Evolutionary conservation across 2,888 invertebrate genomes (phyloP), one percentile per base, ranked within the genome.

Genomic region (Lasioglossum pauxillum): DNA sequence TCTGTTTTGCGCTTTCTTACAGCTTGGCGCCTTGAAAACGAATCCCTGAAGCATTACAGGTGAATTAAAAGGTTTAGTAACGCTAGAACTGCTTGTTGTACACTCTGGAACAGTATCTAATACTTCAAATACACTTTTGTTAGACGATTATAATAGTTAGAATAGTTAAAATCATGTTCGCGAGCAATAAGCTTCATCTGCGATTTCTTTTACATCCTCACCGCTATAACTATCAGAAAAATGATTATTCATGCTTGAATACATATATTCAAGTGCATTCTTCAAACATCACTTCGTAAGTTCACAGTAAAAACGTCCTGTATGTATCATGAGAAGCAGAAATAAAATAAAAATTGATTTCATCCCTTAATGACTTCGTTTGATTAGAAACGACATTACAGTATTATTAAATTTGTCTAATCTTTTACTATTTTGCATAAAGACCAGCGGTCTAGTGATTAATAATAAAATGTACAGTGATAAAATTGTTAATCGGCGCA

Each of bases 401-500:
- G 44, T 44, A 44, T 44, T 44, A 2, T 44, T 44, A 44, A 44
- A 44, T 44, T 44, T 44, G 44, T 12, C 44, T 44, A 44, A 44
- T 44, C 12, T 44, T 44, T 12, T 12, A 12, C 12, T 12, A 2
- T 44, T 3, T 44, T 44, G 2, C 44, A 44, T 44, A 41, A 12
- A 12, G 41, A 41, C 2, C 12, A 0, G 41, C 41, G 2, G 41
- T 41, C 41, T 12, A 41, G 12, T 41, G 41, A 12, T 41, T 12
- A 41, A 41, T 41, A n/a, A 12, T 10, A n/a, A 71, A 71, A 19
- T 8, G 35, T 64, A 31, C 0, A 71, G 14, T 46, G 38, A 57
- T 23, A 60, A 78, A 64, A 53, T 78, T 82, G 73, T 78, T 57
- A 83, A 80, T 81, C 77, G 76, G 23, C 16, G 35, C 19, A 14